These are phyloP conservation scores for Tapera naevia DNA, from an alignment of 2,797 vertebrate species.

Conservation along the genomic window DNA sequence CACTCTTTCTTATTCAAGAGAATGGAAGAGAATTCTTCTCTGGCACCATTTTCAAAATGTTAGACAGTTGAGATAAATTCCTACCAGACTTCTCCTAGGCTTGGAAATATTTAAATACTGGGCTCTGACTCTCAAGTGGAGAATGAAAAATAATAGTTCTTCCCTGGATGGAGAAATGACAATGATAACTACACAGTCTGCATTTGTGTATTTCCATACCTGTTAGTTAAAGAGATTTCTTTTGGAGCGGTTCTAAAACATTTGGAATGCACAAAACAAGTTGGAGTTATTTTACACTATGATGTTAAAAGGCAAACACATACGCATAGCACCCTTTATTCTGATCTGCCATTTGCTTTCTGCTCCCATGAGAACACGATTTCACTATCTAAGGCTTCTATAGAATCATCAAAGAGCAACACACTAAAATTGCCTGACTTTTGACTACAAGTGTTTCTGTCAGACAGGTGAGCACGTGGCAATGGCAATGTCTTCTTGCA, in stretches of 20 bases:
- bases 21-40: neutral
- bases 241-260: neutral
- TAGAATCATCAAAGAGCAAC: neutral
- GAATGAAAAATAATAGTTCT: neutral
- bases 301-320: neutral
- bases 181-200: neutral
- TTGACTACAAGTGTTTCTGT: neutral
- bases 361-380: accelerated
- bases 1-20: neutral
- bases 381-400: neutral
- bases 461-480: neutral
- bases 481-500: neutral
- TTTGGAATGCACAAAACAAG: neutral
- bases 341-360: neutral
- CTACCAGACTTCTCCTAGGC: neutral
- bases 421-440: neutral
- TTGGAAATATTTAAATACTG: neutral
- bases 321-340: neutral
- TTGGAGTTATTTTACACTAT: neutral
- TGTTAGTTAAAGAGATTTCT: neutral
- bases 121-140: neutral
- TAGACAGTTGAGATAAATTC: neutral
- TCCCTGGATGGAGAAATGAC: neutral
- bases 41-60: neutral
- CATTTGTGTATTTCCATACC: neutral